Conservation (phyloP, 2,797 vertebrate genomes). For the Galago senegalensis region DNA sequence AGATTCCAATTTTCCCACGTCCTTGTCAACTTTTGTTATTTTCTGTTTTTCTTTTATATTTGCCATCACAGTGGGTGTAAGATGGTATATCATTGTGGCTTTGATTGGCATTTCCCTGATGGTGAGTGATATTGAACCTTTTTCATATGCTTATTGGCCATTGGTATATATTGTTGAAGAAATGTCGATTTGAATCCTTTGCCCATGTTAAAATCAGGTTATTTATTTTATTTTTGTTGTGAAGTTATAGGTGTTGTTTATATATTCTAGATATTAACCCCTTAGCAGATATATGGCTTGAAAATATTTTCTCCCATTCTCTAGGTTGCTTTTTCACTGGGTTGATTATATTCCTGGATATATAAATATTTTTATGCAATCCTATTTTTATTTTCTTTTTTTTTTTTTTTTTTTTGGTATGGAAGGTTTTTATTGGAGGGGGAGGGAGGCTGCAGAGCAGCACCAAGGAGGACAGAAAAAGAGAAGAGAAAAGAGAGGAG, state of each 20-base stretch:
- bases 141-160: neutral
- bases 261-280: neutral
- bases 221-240: neutral
- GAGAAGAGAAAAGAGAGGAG: no score
- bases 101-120: neutral
- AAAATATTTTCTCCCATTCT: neutral
- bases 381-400: no score
- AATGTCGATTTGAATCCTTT: neutral
- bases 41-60: neutral
- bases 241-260: neutral
- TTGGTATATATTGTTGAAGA: neutral
- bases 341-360: neutral
- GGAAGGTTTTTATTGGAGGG: no score
- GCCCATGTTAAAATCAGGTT: neutral
- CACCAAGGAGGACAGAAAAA: no score
- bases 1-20: neutral
- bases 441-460: no score
- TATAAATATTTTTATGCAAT: neutral
- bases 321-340: neutral
- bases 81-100: neutral
- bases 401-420: no score
- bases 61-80: neutral
- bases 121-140: neutral
- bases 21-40: neutral
- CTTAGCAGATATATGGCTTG: neutral